A percentile compares a stretch with the other conserved stretches of the same genome.
Evolutionary conservation across 2,113 vertebrate genomes (phyloP).

Genomic region (Tachuris rubrigastra): DNA sequence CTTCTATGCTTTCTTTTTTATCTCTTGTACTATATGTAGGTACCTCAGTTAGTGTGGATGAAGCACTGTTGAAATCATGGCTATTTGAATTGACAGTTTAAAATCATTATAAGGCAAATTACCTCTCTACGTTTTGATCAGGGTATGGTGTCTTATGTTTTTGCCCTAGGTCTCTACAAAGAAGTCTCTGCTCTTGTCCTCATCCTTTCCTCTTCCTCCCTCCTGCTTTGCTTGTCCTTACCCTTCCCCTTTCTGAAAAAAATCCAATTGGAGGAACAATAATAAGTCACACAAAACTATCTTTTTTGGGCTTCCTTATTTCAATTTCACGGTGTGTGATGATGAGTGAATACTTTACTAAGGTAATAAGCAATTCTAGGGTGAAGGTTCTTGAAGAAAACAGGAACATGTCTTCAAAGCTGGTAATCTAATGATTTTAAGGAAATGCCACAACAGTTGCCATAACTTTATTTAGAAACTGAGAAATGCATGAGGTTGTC

Average conservation of each 20-base stretch:
- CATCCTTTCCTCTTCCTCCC: not conserved
- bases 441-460: not conserved
- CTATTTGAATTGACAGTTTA: not conserved
- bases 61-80: not conserved
- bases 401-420: not conserved
- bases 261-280: not conserved
- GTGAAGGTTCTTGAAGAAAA: not conserved
- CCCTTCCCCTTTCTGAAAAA: not conserved
- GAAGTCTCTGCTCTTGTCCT: not conserved
- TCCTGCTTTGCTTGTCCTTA: not conserved
- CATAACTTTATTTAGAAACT: not conserved
- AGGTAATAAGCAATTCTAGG: not conserved
- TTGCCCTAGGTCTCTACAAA: not conserved
- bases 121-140: not conserved
- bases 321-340: not conserved
- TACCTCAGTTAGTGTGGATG: not conserved
- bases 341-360: not conserved
- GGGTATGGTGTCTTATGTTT: not conserved
- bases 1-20: not conserved
- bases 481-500: not conserved
- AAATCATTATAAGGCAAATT: not conserved
- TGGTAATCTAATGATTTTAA: not conserved
- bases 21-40: rapidly evolving
- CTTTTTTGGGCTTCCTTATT: not conserved
- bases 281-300: not conserved